Evolutionary conservation across 1,140 invertebrate species (phyloP).

Genomic region (Drosophila nikananu): DNA sequence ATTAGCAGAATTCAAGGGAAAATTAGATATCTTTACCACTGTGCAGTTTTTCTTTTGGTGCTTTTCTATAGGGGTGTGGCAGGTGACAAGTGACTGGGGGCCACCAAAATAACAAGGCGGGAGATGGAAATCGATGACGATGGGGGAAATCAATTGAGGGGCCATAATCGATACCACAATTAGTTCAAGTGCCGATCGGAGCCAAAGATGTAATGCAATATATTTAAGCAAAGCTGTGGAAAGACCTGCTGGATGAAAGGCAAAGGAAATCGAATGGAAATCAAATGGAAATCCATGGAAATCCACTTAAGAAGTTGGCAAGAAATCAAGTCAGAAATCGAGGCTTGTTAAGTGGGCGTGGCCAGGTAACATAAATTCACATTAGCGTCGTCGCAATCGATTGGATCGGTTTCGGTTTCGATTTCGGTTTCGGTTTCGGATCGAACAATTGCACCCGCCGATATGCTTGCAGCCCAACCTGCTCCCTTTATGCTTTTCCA

Average conservation of each 20-base stretch:
- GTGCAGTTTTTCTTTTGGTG: not conserved
- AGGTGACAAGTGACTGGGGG: conserved; percentile 24
- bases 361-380: conserved; percentile 63
- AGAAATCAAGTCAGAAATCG: conserved; percentile 15
- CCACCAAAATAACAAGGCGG: conserved; percentile 20
- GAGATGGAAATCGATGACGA: conserved; percentile 4
- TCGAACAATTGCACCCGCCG: conserved; percentile 43
- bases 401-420: conserved; percentile 30
- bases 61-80: conserved; percentile 1
- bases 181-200: conserved; percentile 54
- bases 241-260: conserved; percentile 18
- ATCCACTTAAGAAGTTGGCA: conserved; percentile 7
- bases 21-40: not conserved
- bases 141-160: conserved; percentile 37
- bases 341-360: conserved; percentile 62
- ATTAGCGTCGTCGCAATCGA: conserved; percentile 65
- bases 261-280: conserved; percentile 3
- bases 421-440: conserved; percentile 6
- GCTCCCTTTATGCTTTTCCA: conserved; percentile 15
- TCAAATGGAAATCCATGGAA: conserved; percentile 7
- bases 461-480: conserved; percentile 20
- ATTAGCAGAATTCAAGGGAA: not conserved
- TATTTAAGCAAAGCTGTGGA: conserved; percentile 18
- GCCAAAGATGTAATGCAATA: conserved; percentile 62
- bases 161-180: conserved; percentile 76